phyloP scores from a whole-genome alignment of 2,888 invertebrate species.

The Drosophila multiciliata region DNA sequence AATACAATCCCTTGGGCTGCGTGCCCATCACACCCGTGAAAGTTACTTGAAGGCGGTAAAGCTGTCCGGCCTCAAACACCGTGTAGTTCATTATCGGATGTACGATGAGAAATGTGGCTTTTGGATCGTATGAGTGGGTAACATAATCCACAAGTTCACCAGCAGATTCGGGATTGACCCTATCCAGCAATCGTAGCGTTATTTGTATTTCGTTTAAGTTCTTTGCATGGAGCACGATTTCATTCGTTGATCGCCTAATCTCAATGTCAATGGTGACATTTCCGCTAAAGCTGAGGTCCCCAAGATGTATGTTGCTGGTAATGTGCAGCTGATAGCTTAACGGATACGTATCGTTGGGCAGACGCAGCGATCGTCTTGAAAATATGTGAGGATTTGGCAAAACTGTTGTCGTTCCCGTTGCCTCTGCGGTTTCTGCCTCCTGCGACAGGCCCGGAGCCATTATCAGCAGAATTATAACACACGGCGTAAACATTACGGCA shows the following conservation, averaged over 20 bases:
- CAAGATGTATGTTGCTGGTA: constrained; percentile 75
- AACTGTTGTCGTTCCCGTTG: constrained; percentile 2
- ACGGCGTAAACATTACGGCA: constrained; percentile 49
- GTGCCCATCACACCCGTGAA: constrained; percentile 87
- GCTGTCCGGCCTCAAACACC: constrained; percentile 74
- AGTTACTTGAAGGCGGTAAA: constrained; percentile 85
- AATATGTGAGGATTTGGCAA: constrained; percentile 10
- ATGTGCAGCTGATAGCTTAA: constrained; percentile 86
- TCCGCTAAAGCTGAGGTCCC: constrained; percentile 71
- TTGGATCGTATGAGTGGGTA: constrained; percentile 65
- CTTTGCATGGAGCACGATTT: constrained; percentile 82
- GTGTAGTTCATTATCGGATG: constrained; percentile 73
- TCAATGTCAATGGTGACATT: constrained; percentile 81
- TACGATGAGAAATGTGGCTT: constrained; percentile 72
- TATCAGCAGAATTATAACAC: constrained; percentile 34
- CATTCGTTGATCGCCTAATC: constrained; percentile 73
- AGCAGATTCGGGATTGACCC: constrained; percentile 19
- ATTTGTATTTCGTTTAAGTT: constrained; percentile 70
- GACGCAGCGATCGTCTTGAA: constrained; percentile 82
- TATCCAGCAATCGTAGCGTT: constrained; percentile 66
- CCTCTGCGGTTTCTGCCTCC: constrained; percentile 5
- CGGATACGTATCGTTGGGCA: constrained; percentile 87
- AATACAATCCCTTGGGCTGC: constrained; percentile 88
- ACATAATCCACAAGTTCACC: constrained; percentile 68
- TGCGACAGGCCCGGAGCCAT: constrained; percentile 29